A percentile compares a stretch with the other conserved stretches of the same genome.
Conservation (phyloP, 2,797 vertebrate genomes). For the Agapornis canus region DNA sequence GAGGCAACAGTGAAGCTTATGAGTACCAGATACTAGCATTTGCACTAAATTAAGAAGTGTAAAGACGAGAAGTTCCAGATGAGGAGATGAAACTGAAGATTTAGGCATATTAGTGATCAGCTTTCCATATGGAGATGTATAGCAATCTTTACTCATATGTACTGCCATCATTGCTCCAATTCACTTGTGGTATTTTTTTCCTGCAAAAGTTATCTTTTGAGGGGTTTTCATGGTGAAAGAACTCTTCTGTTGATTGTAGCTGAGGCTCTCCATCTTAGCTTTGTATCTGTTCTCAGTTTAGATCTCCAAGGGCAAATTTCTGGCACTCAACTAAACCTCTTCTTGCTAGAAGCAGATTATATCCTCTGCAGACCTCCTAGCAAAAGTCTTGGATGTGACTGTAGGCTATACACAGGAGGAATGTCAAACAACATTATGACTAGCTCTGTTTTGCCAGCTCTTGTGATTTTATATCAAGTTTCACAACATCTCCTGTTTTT, state of each 20-base stretch:
- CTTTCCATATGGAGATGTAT: accelerated
- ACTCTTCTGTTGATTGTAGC: background rate
- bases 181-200: background rate
- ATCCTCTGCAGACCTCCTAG: background rate
- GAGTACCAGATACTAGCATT: background rate
- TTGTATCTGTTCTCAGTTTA: background rate
- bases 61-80: background rate
- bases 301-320: background rate
- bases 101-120: background rate
- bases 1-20: background rate
- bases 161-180: background rate
- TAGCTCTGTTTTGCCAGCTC: background rate
- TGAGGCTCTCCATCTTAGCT: background rate
- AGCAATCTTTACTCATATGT: background rate
- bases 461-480: background rate
- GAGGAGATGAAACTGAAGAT: background rate
- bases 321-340: background rate
- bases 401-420: background rate
- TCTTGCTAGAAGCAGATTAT: background rate
- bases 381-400: background rate
- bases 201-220: background rate
- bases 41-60: background rate
- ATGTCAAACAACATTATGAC: background rate
- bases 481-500: background rate
- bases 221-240: background rate